phyloP scores from a whole-genome alignment of 2,113 vertebrate species.

The Toxotes chatareus region DNA sequence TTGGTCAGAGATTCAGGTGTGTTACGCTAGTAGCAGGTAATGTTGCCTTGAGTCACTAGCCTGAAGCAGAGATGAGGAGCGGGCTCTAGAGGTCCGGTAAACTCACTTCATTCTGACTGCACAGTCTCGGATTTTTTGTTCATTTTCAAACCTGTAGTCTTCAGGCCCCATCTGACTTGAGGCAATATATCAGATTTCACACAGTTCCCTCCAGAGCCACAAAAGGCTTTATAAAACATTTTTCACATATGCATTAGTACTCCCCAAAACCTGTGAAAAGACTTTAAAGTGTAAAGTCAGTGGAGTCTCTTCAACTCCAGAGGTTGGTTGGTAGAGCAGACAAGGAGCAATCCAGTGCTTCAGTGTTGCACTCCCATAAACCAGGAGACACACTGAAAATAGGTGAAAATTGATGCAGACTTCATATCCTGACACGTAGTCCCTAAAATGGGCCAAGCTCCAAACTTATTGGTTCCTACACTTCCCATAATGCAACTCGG shows the following conservation, averaged over 20 bases:
- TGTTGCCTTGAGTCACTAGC: background rate
- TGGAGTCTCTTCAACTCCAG: background rate
- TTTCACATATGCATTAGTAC: background rate
- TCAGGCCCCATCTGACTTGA: background rate
- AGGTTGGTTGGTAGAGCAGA: background rate
- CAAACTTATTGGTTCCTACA: background rate
- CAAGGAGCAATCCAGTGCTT: background rate
- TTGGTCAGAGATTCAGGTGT: background rate
- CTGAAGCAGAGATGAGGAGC: background rate
- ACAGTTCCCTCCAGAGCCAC: background rate
- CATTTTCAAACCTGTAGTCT: background rate
- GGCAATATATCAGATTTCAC: background rate
- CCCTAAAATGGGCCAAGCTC: background rate
- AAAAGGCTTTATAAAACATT: background rate
- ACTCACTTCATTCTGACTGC: background rate
- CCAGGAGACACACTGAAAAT: background rate
- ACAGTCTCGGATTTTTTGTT: background rate
- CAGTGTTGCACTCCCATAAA: background rate
- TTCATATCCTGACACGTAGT: background rate
- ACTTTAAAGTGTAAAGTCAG: background rate
- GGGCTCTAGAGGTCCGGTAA: background rate
- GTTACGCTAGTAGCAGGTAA: background rate
- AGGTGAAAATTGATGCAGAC: conserved; percentile 10
- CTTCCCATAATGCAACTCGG: conserved; percentile 19
- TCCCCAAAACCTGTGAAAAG: background rate